Base-by-base conservation (phyloP, 2,113 vertebrate genomes). In the Hiodon tergisus region DNA sequence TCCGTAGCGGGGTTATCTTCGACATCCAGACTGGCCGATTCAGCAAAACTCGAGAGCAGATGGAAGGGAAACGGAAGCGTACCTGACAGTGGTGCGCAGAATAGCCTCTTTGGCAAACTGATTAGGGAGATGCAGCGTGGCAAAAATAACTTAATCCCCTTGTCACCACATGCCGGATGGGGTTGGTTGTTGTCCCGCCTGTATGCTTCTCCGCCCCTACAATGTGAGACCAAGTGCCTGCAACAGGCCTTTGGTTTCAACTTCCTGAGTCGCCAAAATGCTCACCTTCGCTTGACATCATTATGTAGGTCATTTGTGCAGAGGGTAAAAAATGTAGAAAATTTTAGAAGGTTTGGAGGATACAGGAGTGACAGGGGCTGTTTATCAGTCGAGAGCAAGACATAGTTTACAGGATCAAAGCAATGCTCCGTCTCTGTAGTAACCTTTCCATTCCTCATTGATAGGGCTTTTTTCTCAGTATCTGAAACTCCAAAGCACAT, bases 401-500 rank as follows among this genome's bases (percentile, higher is more conserved):
- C 16, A 13, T 9, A 7, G 51, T 7, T 8, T 10, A 2, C 14
- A 10, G 7, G 7, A n/a, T 55, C n/a, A 46, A 10, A 31, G 31
- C 0, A 31, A 31, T 31, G 31, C 31, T 31, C 31, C 31, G 31
- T 31, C 31, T 31, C 31, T 31, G 31, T 31, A 31, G 31, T 31
- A 31, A 31, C 31, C 2, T 31, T 31, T 31, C 31, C 31, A 31
- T 54, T 53, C 50, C 50, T 10, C 82, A 79, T 79, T 83, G 85
- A 78, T 67, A 74, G 58, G 84, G 80, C 81, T 81, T 80, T 65
- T 10, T 9, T 9, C 47, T 76, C 48, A 11, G 51, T 51, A 60
- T 69, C 52, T 16, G 80, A 73, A 60, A 77, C 52, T 50, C 16
- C 53, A 6, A 16, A 55, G 54, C 7, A 55, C 13, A 10, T 74